A percentile compares a stretch with the other conserved stretches of the same genome.
phyloP scores from a whole-genome alignment of 2,113 vertebrate genomes.

The Triplophysa siluroides region DNA sequence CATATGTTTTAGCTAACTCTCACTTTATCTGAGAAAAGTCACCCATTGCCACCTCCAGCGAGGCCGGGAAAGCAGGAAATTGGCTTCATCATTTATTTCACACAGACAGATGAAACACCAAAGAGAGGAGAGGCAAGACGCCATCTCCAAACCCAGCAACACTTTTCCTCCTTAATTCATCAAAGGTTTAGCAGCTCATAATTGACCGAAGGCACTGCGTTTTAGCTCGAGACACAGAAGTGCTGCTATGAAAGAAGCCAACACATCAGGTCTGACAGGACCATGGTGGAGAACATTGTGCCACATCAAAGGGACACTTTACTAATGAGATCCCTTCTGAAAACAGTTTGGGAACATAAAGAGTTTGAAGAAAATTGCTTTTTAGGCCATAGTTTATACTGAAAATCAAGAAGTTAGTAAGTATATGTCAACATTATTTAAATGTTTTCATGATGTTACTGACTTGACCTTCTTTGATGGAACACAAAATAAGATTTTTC shows the following conservation, averaged over 20 bases:
- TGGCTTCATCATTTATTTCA: slow-evolving; percentile 33
- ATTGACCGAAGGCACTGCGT: slow-evolving; percentile 1
- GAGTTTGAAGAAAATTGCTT: no score
- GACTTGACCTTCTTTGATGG: no score
- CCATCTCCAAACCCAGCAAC: slow-evolving; percentile 2
- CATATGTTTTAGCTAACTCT: slow-evolving; percentile 46
- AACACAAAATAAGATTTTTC: no score
- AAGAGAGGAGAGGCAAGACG: background rate
- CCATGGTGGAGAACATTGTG: background rate
- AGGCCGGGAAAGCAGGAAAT: slow-evolving; percentile 33
- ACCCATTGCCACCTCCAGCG: slow-evolving; percentile 34
- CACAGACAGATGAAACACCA: slow-evolving; percentile 23
- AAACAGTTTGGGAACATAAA: background rate
- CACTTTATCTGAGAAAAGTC: slow-evolving; percentile 51
- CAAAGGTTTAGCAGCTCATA: slow-evolving; percentile 31
- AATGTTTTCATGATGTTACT: no score
- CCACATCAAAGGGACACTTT: background rate
- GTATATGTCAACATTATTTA: no score
- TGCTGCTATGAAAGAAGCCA: background rate
- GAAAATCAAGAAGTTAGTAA: no score
- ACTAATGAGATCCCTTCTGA: slow-evolving; percentile 1
- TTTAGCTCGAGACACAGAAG: background rate
- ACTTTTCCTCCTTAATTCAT: slow-evolving; percentile 21
- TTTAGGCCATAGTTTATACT: no score
- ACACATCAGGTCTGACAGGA: slow-evolving; percentile 7